These are phyloP conservation scores for Nycteola revayana DNA, from an alignment of 2,888 invertebrate genomes.

Conservation along the genomic window DNA sequence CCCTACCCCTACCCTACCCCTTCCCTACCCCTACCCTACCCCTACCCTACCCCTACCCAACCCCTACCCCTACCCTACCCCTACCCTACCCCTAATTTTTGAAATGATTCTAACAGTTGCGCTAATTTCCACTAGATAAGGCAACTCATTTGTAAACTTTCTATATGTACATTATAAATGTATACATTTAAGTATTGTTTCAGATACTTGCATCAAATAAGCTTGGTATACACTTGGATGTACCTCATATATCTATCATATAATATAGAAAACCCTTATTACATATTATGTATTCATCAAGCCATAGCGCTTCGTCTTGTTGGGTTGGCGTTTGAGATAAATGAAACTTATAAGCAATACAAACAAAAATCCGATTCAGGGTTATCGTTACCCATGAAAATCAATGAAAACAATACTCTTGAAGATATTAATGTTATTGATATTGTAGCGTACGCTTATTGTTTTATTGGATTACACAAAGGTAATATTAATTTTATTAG, in stretches of 20 bases:
- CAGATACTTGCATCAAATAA: slow-evolving; percentile 86
- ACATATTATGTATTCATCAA: slow-evolving; percentile 90
- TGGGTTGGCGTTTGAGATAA: slow-evolving; percentile 91
- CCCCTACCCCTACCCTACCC: no score
- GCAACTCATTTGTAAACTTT: no score
- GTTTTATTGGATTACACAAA: slow-evolving; percentile 92
- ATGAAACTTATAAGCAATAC: slow-evolving; percentile 40
- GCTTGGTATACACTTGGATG: slow-evolving; percentile 88
- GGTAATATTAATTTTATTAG: slow-evolving; percentile 80
- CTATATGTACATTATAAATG: no score
- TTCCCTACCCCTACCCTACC: no score
- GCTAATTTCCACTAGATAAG: no score
- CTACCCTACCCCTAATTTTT: no score
- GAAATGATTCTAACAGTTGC: no score
- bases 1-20: no score
- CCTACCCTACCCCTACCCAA: no score
- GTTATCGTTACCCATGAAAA: background rate
- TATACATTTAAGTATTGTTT: no score
- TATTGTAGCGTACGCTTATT: slow-evolving; percentile 89
- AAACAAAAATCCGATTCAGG: background rate
- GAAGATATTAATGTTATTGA: slow-evolving; percentile 79
- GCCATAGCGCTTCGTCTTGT: slow-evolving; percentile 90
- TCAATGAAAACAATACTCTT: slow-evolving; percentile 35
- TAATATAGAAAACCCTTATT: slow-evolving; percentile 84
- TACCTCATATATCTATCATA: slow-evolving; percentile 89